phyloP scores from a whole-genome alignment of 2,888 invertebrate species.

The Drosophila setosimentum region DNA sequence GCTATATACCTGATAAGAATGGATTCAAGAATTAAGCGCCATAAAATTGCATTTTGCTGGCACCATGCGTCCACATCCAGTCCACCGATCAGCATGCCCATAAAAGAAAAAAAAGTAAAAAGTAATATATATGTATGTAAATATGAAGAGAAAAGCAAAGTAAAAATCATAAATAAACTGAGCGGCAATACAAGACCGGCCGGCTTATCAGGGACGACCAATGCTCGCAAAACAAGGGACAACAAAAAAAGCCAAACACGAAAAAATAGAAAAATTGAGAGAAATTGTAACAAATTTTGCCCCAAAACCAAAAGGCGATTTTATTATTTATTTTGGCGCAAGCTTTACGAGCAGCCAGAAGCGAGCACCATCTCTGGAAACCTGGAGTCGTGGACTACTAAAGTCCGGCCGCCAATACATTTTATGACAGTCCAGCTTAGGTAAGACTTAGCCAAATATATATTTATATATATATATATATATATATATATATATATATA shows the following conservation, averaged over 20 bases:
- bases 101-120: constrained; percentile 33
- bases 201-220: constrained; percentile 69
- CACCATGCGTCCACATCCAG: constrained; percentile 31
- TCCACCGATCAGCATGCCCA: constrained; percentile 60
- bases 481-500: neutral
- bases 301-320: constrained; percentile 55
- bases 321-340: constrained; percentile 80
- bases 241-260: neutral
- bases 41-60: constrained; percentile 76
- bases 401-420: constrained; percentile 60
- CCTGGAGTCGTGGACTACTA: constrained; percentile 19
- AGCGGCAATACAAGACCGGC: constrained; percentile 36
- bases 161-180: constrained; percentile 74
- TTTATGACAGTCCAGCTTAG: constrained; percentile 75
- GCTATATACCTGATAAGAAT: constrained; percentile 51
- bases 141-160: constrained; percentile 28
- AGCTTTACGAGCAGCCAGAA: constrained; percentile 72
- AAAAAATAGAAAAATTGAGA: constrained; percentile 28
- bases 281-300: constrained; percentile 50
- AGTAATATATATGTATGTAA: constrained; percentile 21
- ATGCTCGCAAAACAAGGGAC: constrained; percentile 43
- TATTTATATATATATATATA: neutral
- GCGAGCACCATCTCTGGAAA: constrained; percentile 23
- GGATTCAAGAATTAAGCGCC: constrained; percentile 80
- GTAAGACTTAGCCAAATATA: constrained; percentile 17